Evolutionary conservation across 2,888 invertebrate genomes (phyloP), one percentile per base, ranked within the genome.

Genomic region (Rhingia campestris): DNA sequence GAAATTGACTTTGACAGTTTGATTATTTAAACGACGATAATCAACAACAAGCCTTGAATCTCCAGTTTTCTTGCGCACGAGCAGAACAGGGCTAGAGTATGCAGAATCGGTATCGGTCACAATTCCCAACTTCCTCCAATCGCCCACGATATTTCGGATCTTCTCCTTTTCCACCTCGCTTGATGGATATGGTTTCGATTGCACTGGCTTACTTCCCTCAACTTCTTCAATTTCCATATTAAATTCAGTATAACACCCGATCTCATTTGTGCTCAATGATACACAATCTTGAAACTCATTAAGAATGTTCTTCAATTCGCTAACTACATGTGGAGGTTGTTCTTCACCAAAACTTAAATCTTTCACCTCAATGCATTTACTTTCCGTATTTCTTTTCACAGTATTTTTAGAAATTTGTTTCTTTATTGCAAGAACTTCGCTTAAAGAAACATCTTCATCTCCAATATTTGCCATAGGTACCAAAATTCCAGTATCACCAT

Each of bases 141-240:
- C 37, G 9, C 5, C 4, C 7, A 37, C 14, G 5, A 56, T 66
- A 7, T 32, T 51, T 10, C 51, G 51, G 7, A 64, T 51, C 39
- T 51, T 39, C 39, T 39, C 30, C 47, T 51, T 64, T 51, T 51
- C 51, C 7, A 33, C 4, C 9, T 66, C 53, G 5, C 66, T 66
- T n/a, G 66, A 41, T 14, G 51, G 64, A 32, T 53, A 53, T 9
- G 64, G 41, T 53, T 64, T 51, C 22, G 64, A 64, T 30, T 66
- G 53, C 6, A 43, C 14, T 9, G 39, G 37, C 32, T 39, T 39
- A 7, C 51, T 51, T 12, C 51, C 63, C 4, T 39, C 12, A 32
- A 41, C 2, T 32, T 66, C 51, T 41, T 66, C 41, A 3, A 66
- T 63, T 32, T 63, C 49, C 63, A 49, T 49, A 22, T 47, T 49